These are phyloP conservation scores for Amblyopsis hoosieri DNA, from an alignment of 2,797 vertebrate genomes.

Conservation along the genomic window DNA sequence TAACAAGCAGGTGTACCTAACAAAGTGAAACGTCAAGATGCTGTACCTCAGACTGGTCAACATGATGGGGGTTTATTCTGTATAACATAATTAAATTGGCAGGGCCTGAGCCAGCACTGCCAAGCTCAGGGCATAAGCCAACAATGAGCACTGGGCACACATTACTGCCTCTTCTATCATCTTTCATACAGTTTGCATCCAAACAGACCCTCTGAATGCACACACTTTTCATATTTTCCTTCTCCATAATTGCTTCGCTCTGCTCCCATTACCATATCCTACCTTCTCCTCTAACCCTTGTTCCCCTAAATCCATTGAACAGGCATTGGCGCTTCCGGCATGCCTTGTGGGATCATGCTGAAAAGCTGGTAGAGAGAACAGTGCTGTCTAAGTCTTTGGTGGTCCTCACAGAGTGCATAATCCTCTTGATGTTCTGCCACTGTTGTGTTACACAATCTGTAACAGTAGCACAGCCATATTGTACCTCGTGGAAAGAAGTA, in stretches of 20 bases:
- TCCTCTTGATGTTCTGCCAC: constrained; percentile 63
- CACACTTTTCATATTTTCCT: not conserved
- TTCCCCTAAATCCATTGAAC: constrained; percentile 8
- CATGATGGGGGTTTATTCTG: constrained; percentile 50
- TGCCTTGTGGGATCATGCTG: constrained; percentile 51
- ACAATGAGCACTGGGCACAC: constrained; percentile 40
- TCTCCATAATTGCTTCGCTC: not conserved
- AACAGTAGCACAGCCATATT: constrained; percentile 9
- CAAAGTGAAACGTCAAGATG: constrained; percentile 2
- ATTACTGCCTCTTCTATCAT: constrained; percentile 23
- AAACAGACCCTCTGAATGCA: not conserved
- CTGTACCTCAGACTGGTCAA: constrained; percentile 12
- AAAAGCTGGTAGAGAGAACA: constrained; percentile 37
- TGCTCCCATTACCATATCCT: not conserved
- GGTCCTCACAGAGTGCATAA: constrained; percentile 53
- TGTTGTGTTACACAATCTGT: constrained; percentile 39
- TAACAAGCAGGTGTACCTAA: too few relatives aligned
- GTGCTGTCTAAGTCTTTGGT: constrained; percentile 41
- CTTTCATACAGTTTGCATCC: too few relatives aligned
- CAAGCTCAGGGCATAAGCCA: constrained; percentile 50
- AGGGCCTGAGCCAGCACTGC: constrained; percentile 35
- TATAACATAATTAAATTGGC: constrained; percentile 67
- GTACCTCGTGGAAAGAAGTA: constrained; percentile 3
- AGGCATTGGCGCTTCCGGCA: constrained; percentile 41
- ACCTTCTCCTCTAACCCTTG: not conserved